These are phyloP conservation scores for Holotrichia oblita DNA, from an alignment of 1,140 invertebrate species.

Conservation along the genomic window DNA sequence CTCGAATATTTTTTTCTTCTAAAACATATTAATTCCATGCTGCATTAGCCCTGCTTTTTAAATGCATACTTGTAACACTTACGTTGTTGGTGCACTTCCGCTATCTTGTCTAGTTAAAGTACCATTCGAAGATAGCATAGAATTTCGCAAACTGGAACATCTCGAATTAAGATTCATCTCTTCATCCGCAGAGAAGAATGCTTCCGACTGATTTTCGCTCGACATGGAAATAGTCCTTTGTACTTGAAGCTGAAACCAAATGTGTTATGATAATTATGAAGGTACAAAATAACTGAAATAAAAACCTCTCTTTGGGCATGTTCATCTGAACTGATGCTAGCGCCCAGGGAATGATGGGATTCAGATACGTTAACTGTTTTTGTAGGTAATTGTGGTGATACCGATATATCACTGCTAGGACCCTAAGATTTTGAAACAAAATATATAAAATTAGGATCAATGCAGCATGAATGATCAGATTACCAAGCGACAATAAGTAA, in stretches of 20 bases:
- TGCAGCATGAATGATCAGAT: too few species aligned
- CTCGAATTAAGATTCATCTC: slow-evolving; percentile 72
- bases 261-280: neutral
- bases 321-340: slow-evolving; percentile 62
- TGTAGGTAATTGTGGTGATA: slow-evolving; percentile 38
- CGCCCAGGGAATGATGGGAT: slow-evolving; percentile 64
- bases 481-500: neutral
- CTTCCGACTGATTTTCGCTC: slow-evolving; percentile 89
- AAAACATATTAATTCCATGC: neutral
- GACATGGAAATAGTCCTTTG: slow-evolving; percentile 86
- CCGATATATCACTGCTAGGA: slow-evolving; percentile 45
- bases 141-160: slow-evolving; percentile 73
- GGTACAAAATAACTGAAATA: neutral
- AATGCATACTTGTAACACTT: slow-evolving; percentile 20
- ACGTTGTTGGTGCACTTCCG: slow-evolving; percentile 47
- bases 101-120: slow-evolving; percentile 63
- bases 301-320: slow-evolving; percentile 62
- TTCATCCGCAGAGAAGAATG: slow-evolving; percentile 91
- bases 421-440: slow-evolving; percentile 42
- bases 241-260: slow-evolving; percentile 63
- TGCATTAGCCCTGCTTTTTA: too few species aligned
- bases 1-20: slow-evolving; percentile 62
- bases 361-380: slow-evolving; percentile 60
- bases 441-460: too few species aligned
- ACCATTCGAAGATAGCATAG: slow-evolving; percentile 64